Conservation (phyloP, 2,888 invertebrate species). For the Eucriotettix oculatus region DNA sequence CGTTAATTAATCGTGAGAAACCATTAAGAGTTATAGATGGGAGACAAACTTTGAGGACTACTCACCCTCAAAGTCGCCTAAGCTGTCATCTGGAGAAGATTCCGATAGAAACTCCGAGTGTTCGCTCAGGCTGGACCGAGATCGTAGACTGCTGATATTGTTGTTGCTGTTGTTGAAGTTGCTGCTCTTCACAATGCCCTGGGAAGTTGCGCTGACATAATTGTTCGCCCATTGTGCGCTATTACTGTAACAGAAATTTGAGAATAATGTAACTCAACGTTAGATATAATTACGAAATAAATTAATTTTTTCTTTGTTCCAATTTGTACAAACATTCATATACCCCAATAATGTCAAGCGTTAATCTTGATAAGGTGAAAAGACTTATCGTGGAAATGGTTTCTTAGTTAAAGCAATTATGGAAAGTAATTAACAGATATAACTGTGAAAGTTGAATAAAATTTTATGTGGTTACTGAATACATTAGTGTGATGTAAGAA, state of each 20-base stretch:
- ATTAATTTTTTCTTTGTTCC: too few relatives aligned
- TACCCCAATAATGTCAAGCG: too few relatives aligned
- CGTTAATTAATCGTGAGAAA: neutral
- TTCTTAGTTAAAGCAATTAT: too few relatives aligned
- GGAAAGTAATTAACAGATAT: too few relatives aligned
- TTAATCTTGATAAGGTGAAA: too few relatives aligned
- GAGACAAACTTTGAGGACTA: neutral
- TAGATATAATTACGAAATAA: too few relatives aligned
- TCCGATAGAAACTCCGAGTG: constrained; percentile 18
- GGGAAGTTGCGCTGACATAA: constrained; percentile 8
- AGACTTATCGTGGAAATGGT: too few relatives aligned
- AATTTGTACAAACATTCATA: too few relatives aligned
- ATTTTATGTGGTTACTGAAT: too few relatives aligned
- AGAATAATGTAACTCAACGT: neutral
- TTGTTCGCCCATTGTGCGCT: constrained; percentile 14
- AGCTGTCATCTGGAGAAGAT: constrained; percentile 34
- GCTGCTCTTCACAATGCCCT: constrained; percentile 4
- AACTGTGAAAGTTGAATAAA: too few relatives aligned
- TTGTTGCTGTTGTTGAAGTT: constrained; percentile 9
- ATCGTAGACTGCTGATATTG: constrained; percentile 10
- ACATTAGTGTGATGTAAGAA: too few relatives aligned
- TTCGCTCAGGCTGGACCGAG: constrained; percentile 8
- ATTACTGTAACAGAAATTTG: neutral
- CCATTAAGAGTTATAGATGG: neutral
- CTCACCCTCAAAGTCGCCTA: constrained; percentile 35